Base-by-base conservation (phyloP, 1,140 invertebrate genomes). In the Drosophila serrata region DNA sequence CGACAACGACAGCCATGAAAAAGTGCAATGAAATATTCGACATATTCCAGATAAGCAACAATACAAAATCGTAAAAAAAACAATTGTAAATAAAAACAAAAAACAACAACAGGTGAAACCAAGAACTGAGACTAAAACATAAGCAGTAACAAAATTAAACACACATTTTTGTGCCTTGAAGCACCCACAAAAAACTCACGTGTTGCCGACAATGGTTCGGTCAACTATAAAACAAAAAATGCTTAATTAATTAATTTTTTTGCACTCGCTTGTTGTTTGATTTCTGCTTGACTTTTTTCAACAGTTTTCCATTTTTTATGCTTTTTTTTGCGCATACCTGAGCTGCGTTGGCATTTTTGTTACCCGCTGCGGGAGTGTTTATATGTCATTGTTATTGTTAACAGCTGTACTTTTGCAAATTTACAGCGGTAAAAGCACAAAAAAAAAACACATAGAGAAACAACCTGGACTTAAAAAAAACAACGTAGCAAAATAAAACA, bases 311-410 rank as follows among this genome's bases (percentile, higher is more conserved):
- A 4, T 53, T 53, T 29, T 33, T 33, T 27, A 53, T 43, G 37
- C 27, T 43, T 53, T 53, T 53, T 53, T 73, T 51, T 43, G 37
- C 27, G 29, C 57, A 63, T 58, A 55, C 61, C 68, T 82, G 61
- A 48, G 75, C 74, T 82, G 61, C 58, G 75, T 79, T 82, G 61
- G 61, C 79, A 72, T 64, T 81, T 75, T 72, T 63, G 55, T 65
- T 75, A 48, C 59, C 55, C 56, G 39, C 27, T 59, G 53, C 46
- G 67, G 69, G 55, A 61, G 57, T 78, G 63, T 75, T 85, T 82
- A 75, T 82, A 75, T 82, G 76, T 85, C 65, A 75, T 75, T 82
- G 77, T 75, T 80, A 81, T 85, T 82, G 81, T 84, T 81, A 75
- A 84, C 81, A 85, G 69, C 65, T 84, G 81, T 82, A 85, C 61